Base-by-base conservation (phyloP, 1,140 invertebrate genomes). In the Drosophila ohnishii region DNA sequence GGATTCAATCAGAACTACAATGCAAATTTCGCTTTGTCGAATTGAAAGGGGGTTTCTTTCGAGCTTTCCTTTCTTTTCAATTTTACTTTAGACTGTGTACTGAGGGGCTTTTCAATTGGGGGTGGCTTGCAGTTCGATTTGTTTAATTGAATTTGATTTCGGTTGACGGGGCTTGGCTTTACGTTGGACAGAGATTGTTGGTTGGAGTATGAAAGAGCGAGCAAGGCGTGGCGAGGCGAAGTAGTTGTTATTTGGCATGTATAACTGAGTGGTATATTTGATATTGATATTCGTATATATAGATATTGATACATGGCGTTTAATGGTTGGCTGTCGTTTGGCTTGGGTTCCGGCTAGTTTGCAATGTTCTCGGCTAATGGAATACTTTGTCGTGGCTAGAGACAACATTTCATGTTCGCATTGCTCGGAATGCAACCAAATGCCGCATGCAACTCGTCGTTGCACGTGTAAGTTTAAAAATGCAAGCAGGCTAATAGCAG, bases 161-260 rank as follows among this genome's bases (percentile, higher is more conserved):
- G 45, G 66, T 61, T 76, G 61, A 62, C 57, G 55, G 25, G 70
- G 39, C 62, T 71, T 75, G 55, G 75, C 65, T 82, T 87, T 65
- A 81, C 48, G 58, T 70, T 66, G 75, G 66, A 30, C 35, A 59
- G 40, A 71, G 53, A 60, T 56, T 70, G 22, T 63, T 77, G 57
- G 75, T 77, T 73, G 44, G 67, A 67, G 56, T 69, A 75, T 70
- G 75, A 72, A 86, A 70, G 71, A 77, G 75, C 80, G 84, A 86
- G 83, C 83, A 87, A 87, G 83, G 83, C 83, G 66, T 87, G 77
- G 74, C 83, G 66, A 87, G 77, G 74, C 83, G 71, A 87, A 78
- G 61, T 73, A 74, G 64, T 69, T 75, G 45, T 62, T 82, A 59
- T 63, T 84, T 75, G 67, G 62, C 55, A 50, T 66, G 58, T 78